These are phyloP conservation scores for Athalia circularis DNA, from an alignment of 2,888 invertebrate genomes.

Conservation along the genomic window DNA sequence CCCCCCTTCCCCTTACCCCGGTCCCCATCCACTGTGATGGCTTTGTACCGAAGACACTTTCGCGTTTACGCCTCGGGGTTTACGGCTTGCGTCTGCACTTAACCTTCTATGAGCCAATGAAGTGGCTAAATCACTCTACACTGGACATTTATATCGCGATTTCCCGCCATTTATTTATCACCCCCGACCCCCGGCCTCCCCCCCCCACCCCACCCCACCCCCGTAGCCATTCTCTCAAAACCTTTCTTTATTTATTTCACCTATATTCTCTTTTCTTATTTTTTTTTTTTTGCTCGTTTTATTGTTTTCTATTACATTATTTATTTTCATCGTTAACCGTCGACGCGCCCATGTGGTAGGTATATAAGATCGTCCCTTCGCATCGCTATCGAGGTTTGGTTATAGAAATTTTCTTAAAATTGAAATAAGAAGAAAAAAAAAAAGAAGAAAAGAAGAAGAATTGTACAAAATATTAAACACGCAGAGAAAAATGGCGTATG, in stretches of 20 bases:
- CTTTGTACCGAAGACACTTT: slow-evolving; percentile 51
- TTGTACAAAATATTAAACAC: too few species aligned
- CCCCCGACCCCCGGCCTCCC: slow-evolving; percentile 15
- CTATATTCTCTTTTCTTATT: background rate
- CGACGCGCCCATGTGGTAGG: too few species aligned
- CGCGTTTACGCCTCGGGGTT: slow-evolving; percentile 60
- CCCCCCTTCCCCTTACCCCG: background rate
- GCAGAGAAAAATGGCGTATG: too few species aligned
- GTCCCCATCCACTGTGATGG: slow-evolving; percentile 15
- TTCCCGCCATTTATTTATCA: slow-evolving; percentile 67
- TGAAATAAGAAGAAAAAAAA: too few species aligned
- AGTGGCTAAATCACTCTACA: slow-evolving; percentile 66
- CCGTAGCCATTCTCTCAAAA: slow-evolving; percentile 17
- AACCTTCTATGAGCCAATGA: slow-evolving; percentile 64
- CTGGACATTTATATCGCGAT: slow-evolving; percentile 65
- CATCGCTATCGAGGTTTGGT: too few species aligned
- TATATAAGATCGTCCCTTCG: too few species aligned
- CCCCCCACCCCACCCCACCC: background rate
- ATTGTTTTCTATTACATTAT: background rate
- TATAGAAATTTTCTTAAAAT: too few species aligned
- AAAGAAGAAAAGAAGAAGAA: too few species aligned
- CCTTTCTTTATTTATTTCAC: background rate
- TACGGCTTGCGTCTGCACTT: slow-evolving; percentile 62
- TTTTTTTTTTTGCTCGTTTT: background rate
- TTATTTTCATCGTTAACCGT: too few species aligned